phyloP scores from a whole-genome alignment of 2,888 invertebrate genomes.

The Amphipyra tragopoginis region DNA sequence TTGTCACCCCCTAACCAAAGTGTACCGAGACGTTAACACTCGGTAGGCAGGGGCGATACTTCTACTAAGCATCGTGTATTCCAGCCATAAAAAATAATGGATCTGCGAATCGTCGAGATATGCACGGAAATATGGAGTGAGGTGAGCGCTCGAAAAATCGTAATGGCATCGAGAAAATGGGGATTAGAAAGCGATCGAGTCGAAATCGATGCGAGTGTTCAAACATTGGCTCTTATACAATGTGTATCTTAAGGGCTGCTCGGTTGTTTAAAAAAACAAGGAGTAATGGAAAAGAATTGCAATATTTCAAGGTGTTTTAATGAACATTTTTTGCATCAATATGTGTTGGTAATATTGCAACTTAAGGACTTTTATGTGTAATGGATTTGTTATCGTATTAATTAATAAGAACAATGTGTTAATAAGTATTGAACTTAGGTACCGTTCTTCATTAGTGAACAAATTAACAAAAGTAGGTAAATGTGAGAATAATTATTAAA shows the following conservation, averaged over 20 bases:
- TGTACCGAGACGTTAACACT: slow-evolving; percentile 75
- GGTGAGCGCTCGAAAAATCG: slow-evolving; percentile 88
- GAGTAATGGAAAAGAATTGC: slow-evolving; percentile 55
- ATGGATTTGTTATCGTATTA: slow-evolving; percentile 11
- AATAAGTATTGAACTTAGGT: too few species aligned
- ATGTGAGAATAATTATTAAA: too few species aligned
- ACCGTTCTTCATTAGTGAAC: too few species aligned
- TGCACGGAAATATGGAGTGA: slow-evolving; percentile 89
- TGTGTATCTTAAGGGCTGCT: slow-evolving; percentile 61
- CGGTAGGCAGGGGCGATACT: slow-evolving; percentile 79
- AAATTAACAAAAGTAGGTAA: too few species aligned
- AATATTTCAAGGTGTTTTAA: slow-evolving; percentile 31
- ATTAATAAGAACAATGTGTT: neutral
- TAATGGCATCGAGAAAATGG: slow-evolving; percentile 88
- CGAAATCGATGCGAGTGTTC: slow-evolving; percentile 83
- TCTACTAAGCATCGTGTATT: slow-evolving; percentile 85
- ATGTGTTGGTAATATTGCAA: neutral
- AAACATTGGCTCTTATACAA: slow-evolving; percentile 71
- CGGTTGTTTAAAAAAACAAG: slow-evolving; percentile 58
- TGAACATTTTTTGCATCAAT: neutral
- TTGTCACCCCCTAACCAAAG: slow-evolving; percentile 72
- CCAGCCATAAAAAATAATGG: slow-evolving; percentile 89
- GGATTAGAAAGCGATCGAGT: slow-evolving; percentile 89
- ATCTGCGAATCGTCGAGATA: slow-evolving; percentile 89
- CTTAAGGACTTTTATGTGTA: neutral